phyloP scores from a whole-genome alignment of 1,140 invertebrate genomes.

The Heliothis virescens region DNA sequence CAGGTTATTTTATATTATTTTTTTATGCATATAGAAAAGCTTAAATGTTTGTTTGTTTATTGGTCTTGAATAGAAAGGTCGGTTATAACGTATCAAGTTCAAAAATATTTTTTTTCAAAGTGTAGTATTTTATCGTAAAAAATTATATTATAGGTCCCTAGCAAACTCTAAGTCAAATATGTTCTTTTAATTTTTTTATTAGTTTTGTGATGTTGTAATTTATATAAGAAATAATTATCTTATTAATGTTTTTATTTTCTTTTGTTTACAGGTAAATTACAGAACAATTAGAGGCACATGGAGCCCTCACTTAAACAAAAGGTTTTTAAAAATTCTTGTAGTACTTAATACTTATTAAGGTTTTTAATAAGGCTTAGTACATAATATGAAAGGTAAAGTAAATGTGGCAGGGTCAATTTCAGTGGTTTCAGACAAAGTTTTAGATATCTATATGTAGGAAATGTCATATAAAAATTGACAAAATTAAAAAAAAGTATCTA shows the following conservation, averaged over 20 bases:
- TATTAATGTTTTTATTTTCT: background rate
- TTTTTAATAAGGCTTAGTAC: background rate
- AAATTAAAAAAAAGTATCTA: background rate
- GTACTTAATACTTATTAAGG: background rate
- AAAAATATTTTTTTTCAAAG: too few species aligned
- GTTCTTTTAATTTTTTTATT: too few species aligned
- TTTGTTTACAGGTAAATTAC: conserved; percentile 6
- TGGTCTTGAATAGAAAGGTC: too few species aligned
- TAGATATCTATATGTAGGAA: background rate
- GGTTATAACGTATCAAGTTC: too few species aligned
- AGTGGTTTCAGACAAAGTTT: background rate
- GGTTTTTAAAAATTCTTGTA: background rate
- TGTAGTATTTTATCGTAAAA: too few species aligned
- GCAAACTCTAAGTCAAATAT: too few species aligned
- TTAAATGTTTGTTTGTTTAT: too few species aligned
- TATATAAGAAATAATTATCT: background rate
- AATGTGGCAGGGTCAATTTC: background rate
- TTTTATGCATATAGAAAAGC: too few species aligned
- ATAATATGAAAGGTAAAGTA: too few species aligned
- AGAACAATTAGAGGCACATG: background rate
- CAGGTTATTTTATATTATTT: too few species aligned
- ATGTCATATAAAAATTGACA: background rate
- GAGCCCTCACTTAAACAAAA: background rate
- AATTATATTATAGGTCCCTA: too few species aligned
- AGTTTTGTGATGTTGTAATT: too few species aligned